Percentiles rank a stretch among this genome's conserved stretches.
Conservation (phyloP, 2,113 vertebrate genomes). For the Lipophrys pholis region DNA sequence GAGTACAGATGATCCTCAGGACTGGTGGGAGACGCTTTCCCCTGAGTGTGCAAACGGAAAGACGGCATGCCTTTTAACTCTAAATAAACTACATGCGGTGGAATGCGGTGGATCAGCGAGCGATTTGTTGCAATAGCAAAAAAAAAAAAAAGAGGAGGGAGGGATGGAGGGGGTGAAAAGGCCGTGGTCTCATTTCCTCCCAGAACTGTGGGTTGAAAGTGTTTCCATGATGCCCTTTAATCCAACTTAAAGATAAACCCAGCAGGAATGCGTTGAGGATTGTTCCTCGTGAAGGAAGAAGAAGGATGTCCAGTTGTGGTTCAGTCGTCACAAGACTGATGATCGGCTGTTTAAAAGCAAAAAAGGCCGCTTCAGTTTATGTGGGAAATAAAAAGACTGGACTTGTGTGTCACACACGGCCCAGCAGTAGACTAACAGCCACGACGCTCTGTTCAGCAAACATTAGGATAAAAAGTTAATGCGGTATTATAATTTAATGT, state of each 20-base stretch:
- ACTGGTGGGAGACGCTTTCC: constrained; percentile 5
- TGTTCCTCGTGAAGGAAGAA: neutral
- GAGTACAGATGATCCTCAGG: constrained; percentile 5
- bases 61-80: constrained; percentile 12
- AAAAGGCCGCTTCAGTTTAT: neutral
- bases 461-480: too few relatives aligned
- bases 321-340: neutral
- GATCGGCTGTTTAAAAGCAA: neutral
- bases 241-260: neutral
- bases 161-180: too few relatives aligned
- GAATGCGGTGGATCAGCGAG: constrained; percentile 16
- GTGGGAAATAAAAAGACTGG: neutral
- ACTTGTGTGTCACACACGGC: neutral
- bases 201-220: neutral
- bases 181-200: neutral
- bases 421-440: too few relatives aligned
- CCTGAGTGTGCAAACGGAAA: constrained; percentile 33
- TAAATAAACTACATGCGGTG: constrained; percentile 6
- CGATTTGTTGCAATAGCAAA: constrained; percentile 14
- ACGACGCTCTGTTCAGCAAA: too few relatives aligned
- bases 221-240: neutral
- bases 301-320: neutral
- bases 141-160: neutral
- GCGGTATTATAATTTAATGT: too few relatives aligned
- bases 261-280: neutral